These are phyloP conservation scores for Podargus strigoides DNA, from an alignment of 2,797 vertebrate genomes.

Conservation along the genomic window DNA sequence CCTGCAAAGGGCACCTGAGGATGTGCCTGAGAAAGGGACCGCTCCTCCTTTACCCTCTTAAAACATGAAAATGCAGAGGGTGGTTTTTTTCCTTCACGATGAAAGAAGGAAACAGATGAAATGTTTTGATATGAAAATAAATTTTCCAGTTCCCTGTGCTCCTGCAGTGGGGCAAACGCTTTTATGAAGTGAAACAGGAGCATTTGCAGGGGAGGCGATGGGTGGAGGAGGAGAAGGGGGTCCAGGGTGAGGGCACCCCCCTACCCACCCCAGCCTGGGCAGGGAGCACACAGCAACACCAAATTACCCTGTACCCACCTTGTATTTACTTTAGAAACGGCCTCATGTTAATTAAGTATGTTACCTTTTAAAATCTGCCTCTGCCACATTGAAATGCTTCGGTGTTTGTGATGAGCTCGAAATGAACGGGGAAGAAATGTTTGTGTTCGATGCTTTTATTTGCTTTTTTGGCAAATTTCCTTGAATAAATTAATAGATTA, in stretches of 20 bases:
- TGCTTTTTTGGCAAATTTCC: slow-evolving; percentile 33
- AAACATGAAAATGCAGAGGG: not conserved
- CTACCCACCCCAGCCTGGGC: not conserved
- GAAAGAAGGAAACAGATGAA: not conserved
- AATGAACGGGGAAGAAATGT: not conserved
- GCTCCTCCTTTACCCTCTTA: not conserved
- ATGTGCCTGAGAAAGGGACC: not conserved
- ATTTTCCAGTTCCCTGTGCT: not conserved
- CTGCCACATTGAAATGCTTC: not conserved
- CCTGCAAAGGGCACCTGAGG: not conserved
- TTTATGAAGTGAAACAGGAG: not conserved
- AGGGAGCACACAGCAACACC: fast-evolving
- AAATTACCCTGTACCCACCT: not conserved
- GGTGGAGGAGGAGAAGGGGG: not conserved
- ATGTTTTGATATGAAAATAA: not conserved
- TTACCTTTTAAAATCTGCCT: slow-evolving; percentile 10
- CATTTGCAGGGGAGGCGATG: not conserved
- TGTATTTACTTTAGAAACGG: slow-evolving; percentile 27
- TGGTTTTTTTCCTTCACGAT: not conserved
- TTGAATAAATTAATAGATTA: slow-evolving; percentile 23
- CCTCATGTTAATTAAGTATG: slow-evolving; percentile 12
- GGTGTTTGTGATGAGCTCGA: not conserved
- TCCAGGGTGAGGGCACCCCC: not conserved
- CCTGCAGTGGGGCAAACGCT: not conserved
- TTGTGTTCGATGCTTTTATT: not conserved